Base-by-base conservation (phyloP, 1,140 invertebrate species). In the Diabrotica undecimpunctata region DNA sequence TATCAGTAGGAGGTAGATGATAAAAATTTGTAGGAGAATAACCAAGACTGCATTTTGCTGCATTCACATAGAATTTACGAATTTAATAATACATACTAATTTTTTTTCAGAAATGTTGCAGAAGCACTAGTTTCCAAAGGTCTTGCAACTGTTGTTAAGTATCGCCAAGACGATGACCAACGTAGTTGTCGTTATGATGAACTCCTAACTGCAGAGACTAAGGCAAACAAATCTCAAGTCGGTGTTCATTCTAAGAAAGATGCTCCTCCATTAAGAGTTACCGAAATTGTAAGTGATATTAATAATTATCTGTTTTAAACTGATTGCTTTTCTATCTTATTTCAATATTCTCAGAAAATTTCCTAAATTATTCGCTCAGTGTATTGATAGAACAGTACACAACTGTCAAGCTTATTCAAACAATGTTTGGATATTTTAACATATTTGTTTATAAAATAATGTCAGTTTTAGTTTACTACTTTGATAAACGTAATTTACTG, bases 131-230 rank as follows among this genome's bases (percentile, higher is more conserved):
- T 99, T 0, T 86, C 86, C 46, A 96, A 97, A 80, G 97, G 97
- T 41, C 84, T 93, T 46, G 97, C 94, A 0, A 92, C 90, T 60
- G 96, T 98, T 10, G 89, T 99, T 0, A 86, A 92, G 61, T 96
- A 99, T 75, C 85, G 94, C 61, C 92, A 94, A 76, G 96, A 98
- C 78, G 95, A 98, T 79, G 96, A 99, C 77, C 94, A 98, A 77
- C 86, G 97, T 64, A 97, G 96, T 35, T 90, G 92, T 1, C 88
- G 91, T 60, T 99, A 99, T 78, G 96, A 98, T 79, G 89, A 93
- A 54, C 81, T 99, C n/a, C 79, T 97, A 50, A 89, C 92, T 67
- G 97, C 97, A 7, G 97, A 99, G 83, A 86, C 87, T 11, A 94
- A 96, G 76, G 97, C 97, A 1, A 84, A 88, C 54, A 98, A 98